phyloP scores from a whole-genome alignment of 2,797 vertebrate species.

The Bovichtus variegatus region DNA sequence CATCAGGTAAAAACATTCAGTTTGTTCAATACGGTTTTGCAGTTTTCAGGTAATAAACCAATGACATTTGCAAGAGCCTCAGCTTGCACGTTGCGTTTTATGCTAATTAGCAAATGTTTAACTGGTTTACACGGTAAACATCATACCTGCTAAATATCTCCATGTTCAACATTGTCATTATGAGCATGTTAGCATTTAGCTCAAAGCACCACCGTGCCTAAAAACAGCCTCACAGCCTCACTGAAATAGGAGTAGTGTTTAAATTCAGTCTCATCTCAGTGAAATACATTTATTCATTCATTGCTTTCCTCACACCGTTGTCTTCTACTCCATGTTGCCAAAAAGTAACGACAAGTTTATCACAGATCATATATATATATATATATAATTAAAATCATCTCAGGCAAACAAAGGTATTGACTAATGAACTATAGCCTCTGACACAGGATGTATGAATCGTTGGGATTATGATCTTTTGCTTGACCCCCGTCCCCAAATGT shows the following conservation, averaged over 20 bases:
- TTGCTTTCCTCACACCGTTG: neutral
- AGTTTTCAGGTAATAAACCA: neutral
- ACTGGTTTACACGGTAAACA: neutral
- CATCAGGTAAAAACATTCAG: neutral
- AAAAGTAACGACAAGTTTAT: neutral
- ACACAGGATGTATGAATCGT: neutral
- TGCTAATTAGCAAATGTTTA: neutral
- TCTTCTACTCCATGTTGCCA: neutral
- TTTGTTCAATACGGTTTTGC: neutral
- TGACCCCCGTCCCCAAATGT: neutral
- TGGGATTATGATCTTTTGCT: slow-evolving; percentile 10
- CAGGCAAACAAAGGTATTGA: neutral
- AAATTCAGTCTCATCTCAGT: neutral
- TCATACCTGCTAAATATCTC: neutral
- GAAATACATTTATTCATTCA: neutral
- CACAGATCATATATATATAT: neutral
- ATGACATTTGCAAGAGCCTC: too few relatives aligned
- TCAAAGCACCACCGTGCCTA: neutral
- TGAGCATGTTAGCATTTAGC: neutral
- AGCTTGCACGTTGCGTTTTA: neutral
- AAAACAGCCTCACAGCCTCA: too few relatives aligned
- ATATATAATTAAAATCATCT: neutral
- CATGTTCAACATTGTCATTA: neutral
- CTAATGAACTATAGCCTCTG: neutral
- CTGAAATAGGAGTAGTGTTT: too few relatives aligned